phyloP scores from a whole-genome alignment of 2,113 vertebrate genomes.

The Oxyura jamaicensis region DNA sequence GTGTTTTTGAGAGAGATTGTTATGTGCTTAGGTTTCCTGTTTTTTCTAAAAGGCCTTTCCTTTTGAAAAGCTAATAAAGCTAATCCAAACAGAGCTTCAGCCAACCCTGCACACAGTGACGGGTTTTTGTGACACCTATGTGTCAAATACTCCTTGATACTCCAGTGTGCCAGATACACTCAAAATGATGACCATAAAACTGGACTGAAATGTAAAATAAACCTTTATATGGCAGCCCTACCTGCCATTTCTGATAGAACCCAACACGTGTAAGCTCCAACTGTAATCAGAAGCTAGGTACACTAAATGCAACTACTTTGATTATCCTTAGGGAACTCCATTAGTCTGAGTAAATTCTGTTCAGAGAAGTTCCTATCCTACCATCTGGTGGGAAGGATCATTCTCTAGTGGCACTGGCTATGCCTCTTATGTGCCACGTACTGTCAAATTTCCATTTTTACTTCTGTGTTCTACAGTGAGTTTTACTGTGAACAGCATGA shows the following conservation, averaged over 20 bases:
- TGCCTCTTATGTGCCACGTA: not conserved
- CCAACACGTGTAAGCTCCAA: not conserved
- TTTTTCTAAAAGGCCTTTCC: not conserved
- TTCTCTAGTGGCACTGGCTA: not conserved
- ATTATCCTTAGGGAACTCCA: not conserved
- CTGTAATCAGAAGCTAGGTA: not conserved
- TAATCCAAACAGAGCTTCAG: not conserved
- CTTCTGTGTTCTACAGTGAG: not conserved
- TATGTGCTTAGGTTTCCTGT: not conserved
- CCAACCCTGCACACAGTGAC: not conserved
- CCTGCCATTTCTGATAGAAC: not conserved
- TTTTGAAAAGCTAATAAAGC: not conserved
- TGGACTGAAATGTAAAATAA: not conserved
- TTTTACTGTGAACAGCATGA: not conserved
- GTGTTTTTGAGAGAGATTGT: not conserved
- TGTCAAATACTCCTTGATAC: not conserved
- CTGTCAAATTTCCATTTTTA: not conserved
- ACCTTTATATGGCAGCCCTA: not conserved
- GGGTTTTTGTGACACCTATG: not conserved
- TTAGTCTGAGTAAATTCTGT: not conserved
- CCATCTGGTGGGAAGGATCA: not conserved
- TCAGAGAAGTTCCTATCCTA: not conserved
- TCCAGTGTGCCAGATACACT: not conserved
- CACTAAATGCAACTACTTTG: not conserved
- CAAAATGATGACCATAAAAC: not conserved